Percentiles rank a stretch among this genome's conserved stretches.
These are phyloP conservation scores for Calcarius lapponicus DNA, from an alignment of 2,797 vertebrate species.

Conservation along the genomic window DNA sequence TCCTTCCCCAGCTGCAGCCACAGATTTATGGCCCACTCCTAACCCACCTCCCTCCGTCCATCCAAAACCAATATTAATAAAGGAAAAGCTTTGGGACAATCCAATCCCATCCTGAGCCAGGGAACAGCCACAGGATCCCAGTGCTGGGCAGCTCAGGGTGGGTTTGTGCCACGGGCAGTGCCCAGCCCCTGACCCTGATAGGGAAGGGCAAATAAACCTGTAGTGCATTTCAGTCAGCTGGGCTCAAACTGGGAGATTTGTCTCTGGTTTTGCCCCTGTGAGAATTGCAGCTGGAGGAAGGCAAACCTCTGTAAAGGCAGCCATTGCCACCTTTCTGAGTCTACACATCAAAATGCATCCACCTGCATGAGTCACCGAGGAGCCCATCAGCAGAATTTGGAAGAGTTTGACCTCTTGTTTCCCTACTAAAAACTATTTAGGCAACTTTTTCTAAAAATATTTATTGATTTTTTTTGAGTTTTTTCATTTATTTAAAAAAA, in stretches of 20 bases:
- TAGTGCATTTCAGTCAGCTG: neutral
- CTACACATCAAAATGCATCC: rapidly evolving
- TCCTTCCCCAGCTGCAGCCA: neutral
- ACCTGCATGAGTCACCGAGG: rapidly evolving
- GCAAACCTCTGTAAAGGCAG: neutral
- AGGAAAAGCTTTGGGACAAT: neutral
- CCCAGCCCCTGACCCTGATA: neutral
- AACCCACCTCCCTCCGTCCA: neutral
- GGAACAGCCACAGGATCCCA: neutral
- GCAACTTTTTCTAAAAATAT: neutral
- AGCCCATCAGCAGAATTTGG: neutral
- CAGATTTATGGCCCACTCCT: neutral
- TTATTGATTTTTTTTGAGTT: neutral
- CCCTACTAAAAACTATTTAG: neutral
- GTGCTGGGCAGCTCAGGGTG: neutral
- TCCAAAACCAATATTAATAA: neutral
- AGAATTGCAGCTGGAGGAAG: neutral
- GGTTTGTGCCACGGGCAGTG: neutral
- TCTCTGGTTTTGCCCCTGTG: neutral
- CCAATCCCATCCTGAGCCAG: neutral
- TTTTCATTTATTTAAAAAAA: neutral
- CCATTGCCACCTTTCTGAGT: neutral
- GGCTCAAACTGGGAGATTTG: neutral
- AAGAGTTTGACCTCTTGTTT: neutral
- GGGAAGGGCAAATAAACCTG: neutral